These are phyloP conservation scores for Eucidaris tribuloides DNA, from an alignment of 35 echinoderm and acorn worm genomes.

Conservation along the genomic window DNA sequence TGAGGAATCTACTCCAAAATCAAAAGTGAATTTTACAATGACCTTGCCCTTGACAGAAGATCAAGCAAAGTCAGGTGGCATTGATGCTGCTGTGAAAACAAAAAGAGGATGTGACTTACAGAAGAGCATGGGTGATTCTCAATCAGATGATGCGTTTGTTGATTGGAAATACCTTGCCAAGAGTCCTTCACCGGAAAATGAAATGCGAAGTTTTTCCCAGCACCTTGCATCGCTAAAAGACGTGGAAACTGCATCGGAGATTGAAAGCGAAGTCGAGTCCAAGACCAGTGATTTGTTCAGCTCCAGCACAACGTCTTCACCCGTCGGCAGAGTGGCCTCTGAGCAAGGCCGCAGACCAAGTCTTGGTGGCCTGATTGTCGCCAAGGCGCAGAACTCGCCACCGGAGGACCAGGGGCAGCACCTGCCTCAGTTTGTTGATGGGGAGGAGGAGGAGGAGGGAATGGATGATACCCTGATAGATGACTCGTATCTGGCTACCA, in stretches of 20 bases:
- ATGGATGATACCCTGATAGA: constrained; percentile 14
- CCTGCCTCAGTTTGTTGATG: neutral
- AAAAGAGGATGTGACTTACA: neutral
- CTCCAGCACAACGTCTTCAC: constrained; percentile 2
- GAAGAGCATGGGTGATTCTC: neutral
- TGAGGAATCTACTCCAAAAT: neutral
- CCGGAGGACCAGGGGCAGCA: neutral
- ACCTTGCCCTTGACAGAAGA: neutral
- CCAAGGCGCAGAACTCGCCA: neutral
- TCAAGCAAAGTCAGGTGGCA: neutral
- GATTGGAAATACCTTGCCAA: constrained; percentile 22
- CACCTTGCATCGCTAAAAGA: neutral
- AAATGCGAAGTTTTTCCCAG: neutral
- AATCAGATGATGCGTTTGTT: neutral
- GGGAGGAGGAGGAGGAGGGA: neutral
- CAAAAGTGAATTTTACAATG: neutral
- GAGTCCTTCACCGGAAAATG: neutral
- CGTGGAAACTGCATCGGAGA: constrained; percentile 4
- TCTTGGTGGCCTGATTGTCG: constrained; percentile 2
- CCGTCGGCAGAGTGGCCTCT: neutral
- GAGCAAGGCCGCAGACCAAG: neutral
- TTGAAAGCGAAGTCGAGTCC: constrained; percentile 8
- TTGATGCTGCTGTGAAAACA: neutral
- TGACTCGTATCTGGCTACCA: neutral
- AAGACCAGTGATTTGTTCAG: constrained; percentile 7